Evolutionary conservation across 2,113 vertebrate genomes (phyloP).

Genomic region (Anarrhichthys ocellatus): DNA sequence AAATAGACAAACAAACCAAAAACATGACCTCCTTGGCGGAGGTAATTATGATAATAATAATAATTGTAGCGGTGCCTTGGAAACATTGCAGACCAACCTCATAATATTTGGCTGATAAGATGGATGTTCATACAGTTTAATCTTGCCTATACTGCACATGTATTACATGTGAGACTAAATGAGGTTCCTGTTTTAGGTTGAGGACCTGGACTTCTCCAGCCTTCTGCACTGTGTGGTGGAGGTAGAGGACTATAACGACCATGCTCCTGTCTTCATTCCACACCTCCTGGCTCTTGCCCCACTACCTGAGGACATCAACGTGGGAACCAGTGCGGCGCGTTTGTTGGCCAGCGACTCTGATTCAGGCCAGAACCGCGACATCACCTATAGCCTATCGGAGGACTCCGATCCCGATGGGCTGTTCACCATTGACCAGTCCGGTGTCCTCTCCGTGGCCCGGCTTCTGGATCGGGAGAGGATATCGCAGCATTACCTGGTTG

Average conservation of each 20-base stretch:
- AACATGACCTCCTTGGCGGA: not conserved
- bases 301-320: slow-evolving; percentile 83
- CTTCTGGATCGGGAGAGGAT: slow-evolving; percentile 85
- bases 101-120: not conserved
- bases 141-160: not conserved
- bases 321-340: slow-evolving; percentile 86
- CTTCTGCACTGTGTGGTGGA: slow-evolving; percentile 87
- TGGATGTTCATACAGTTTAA: not conserved
- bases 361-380: slow-evolving; percentile 87
- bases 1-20: not conserved
- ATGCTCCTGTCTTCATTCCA: slow-evolving; percentile 88
- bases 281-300: slow-evolving; percentile 83
- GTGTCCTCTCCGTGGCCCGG: slow-evolving; percentile 83
- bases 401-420: slow-evolving; percentile 85
- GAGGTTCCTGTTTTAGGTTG: slow-evolving; percentile 74
- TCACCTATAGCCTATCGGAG: slow-evolving; percentile 85
- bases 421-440: slow-evolving; percentile 85
- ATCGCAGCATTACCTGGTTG: slow-evolving; percentile 82
- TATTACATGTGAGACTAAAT: not conserved
- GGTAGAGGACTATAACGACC: slow-evolving; percentile 91
- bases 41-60: not conserved
- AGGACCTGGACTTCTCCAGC: slow-evolving; percentile 89
- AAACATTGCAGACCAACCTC: not conserved
- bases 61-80: not conserved
- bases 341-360: slow-evolving; percentile 89